phyloP scores from a whole-genome alignment of 2,113 vertebrate species.

The Reinhardtius hippoglossoides region DNA sequence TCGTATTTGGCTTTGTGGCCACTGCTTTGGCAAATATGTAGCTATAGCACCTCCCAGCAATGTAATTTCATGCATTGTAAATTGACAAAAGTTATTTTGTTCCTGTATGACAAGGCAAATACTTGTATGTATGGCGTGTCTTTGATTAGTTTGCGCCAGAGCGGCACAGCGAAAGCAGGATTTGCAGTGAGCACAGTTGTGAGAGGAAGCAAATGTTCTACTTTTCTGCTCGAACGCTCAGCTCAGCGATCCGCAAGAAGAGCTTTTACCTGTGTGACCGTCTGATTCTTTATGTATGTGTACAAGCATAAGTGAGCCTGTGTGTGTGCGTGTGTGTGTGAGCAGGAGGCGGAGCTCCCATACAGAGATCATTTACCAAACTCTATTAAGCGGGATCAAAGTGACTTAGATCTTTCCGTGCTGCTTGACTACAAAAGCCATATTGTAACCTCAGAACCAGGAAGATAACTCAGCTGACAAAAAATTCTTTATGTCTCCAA shows the following conservation, averaged over 20 bases:
- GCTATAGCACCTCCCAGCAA: slow-evolving; percentile 27
- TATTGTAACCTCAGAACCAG: slow-evolving; percentile 80
- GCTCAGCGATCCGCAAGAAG: slow-evolving; percentile 60
- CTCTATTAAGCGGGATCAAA: slow-evolving; percentile 85
- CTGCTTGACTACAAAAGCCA: slow-evolving; percentile 82
- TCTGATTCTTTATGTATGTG: slow-evolving; percentile 56
- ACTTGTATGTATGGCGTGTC: slow-evolving; percentile 4
- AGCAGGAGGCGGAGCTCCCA: slow-evolving; percentile 58
- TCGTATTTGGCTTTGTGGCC: slow-evolving; percentile 25
- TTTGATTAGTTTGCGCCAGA: not conserved
- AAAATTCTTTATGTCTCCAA: slow-evolving; percentile 77
- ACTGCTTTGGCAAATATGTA: slow-evolving; percentile 27
- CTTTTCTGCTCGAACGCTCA: slow-evolving; percentile 67
- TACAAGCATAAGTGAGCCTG: slow-evolving; percentile 43
- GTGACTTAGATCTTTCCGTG: slow-evolving; percentile 80
- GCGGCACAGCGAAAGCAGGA: slow-evolving; percentile 14
- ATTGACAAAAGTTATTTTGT: slow-evolving; percentile 3
- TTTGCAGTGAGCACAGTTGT: slow-evolving; percentile 17
- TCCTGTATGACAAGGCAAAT: slow-evolving; percentile 5
- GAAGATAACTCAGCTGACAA: slow-evolving; percentile 75
- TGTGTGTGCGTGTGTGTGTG: slow-evolving; percentile 37
- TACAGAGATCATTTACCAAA: slow-evolving; percentile 84
- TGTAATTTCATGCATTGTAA: slow-evolving; percentile 5
- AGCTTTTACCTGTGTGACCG: slow-evolving; percentile 69
- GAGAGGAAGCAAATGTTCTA: slow-evolving; percentile 51